Evolutionary conservation across 2,797 vertebrate species (phyloP).

Genomic region (Garrulus glandarius): DNA sequence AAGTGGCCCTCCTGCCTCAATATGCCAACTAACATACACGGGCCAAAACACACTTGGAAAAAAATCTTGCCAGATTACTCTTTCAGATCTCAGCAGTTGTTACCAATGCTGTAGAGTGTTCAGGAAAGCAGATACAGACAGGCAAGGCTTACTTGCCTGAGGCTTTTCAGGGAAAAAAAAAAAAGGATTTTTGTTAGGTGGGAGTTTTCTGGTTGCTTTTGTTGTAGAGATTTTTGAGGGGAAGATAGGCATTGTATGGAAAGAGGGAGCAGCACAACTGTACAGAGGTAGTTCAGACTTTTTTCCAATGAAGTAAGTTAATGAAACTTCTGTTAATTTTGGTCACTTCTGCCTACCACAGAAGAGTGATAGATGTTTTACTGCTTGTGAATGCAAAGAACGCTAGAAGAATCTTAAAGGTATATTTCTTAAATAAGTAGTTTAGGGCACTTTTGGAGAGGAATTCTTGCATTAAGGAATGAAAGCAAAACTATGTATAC

Average conservation of each 20-base stretch:
- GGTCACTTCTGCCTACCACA: neutral
- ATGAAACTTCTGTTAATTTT: neutral
- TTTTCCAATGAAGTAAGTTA: neutral
- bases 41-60: neutral
- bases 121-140: neutral
- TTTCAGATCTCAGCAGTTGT: neutral
- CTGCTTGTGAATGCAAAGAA: neutral
- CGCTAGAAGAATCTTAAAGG: neutral
- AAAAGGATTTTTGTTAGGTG: neutral
- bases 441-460: neutral
- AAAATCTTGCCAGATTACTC: neutral
- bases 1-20: neutral
- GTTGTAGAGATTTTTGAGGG: neutral
- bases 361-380: neutral
- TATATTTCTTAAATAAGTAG: neutral
- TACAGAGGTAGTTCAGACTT: neutral
- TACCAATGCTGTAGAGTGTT: neutral
- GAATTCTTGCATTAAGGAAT: neutral
- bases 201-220: neutral
- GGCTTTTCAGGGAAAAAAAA: neutral
- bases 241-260: neutral
- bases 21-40: neutral
- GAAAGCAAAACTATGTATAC: neutral
- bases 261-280: neutral
- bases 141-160: neutral